Evolutionary conservation across 2,113 vertebrate species (phyloP).

Genomic region (Nerophis ophidion): DNA sequence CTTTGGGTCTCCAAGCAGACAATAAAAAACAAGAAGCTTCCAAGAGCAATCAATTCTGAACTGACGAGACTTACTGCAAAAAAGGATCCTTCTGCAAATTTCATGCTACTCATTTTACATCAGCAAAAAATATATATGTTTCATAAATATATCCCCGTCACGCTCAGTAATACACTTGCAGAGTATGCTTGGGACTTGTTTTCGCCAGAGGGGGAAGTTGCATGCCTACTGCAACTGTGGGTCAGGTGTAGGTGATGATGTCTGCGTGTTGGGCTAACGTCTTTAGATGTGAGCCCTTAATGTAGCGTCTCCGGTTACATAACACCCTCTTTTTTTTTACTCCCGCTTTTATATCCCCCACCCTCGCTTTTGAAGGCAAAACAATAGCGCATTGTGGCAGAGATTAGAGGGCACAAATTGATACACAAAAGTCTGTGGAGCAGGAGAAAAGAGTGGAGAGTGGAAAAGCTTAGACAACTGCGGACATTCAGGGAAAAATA

Average conservation of each 20-base stretch:
- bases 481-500: background rate
- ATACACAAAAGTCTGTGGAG: conserved; percentile 2
- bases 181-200: background rate
- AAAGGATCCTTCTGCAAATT: background rate
- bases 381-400: conserved; percentile 18
- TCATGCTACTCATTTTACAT: conserved; percentile 14
- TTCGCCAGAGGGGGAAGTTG: background rate
- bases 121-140: background rate
- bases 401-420: conserved; percentile 15
- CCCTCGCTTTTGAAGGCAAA: conserved; percentile 13
- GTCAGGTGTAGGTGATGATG: conserved; percentile 6
- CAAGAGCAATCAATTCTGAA: background rate
- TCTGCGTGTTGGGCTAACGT: conserved; percentile 14
- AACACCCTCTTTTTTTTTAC: conserved; percentile 27
- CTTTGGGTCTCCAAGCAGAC: background rate
- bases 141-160: background rate
- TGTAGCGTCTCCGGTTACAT: conserved; percentile 26
- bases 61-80: background rate
- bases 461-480: background rate
- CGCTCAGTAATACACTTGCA: background rate
- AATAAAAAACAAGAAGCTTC: background rate
- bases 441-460: background rate
- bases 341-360: conserved; percentile 1
- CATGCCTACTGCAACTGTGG: conserved; percentile 9
- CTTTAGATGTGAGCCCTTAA: conserved; percentile 19